phyloP scores from a whole-genome alignment of 2,797 vertebrate genomes.

The Phrynocephalus forsythii region DNA sequence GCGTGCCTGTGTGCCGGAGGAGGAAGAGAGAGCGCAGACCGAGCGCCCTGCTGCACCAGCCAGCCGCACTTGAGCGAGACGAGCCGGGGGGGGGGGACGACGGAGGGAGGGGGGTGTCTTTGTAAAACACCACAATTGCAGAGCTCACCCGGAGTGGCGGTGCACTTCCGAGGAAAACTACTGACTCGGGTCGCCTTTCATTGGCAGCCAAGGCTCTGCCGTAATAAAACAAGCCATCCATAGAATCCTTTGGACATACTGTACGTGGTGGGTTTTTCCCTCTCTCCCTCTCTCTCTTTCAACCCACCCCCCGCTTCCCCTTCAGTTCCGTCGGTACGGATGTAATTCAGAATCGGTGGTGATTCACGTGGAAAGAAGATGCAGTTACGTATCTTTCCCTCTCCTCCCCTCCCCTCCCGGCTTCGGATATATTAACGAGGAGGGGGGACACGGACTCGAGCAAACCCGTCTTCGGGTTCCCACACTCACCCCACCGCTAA shows the following conservation, averaged over 20 bases:
- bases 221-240: neutral
- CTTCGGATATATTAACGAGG: slow-evolving; percentile 63
- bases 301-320: slow-evolving; percentile 38
- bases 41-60: slow-evolving; percentile 29
- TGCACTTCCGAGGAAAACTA: slow-evolving; percentile 74
- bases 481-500: slow-evolving; percentile 22
- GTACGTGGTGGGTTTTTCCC: too few relatives aligned
- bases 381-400: slow-evolving; percentile 64
- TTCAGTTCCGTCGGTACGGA: slow-evolving; percentile 71
- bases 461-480: slow-evolving; percentile 64
- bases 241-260: neutral
- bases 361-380: slow-evolving; percentile 73
- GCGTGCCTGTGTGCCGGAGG: neutral
- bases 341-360: slow-evolving; percentile 76
- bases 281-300: slow-evolving; percentile 26
- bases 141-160: slow-evolving; percentile 74
- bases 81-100: neutral
- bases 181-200: slow-evolving; percentile 69
- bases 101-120: slow-evolving; percentile 57
- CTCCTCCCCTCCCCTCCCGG: neutral
- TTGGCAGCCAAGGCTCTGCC: slow-evolving; percentile 67
- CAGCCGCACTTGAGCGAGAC: slow-evolving; percentile 67
- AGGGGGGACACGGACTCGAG: slow-evolving; percentile 27
- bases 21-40: neutral
- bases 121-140: slow-evolving; percentile 69